Evolutionary conservation across 2,113 vertebrate species (phyloP).

Genomic region (Symphodus melops): DNA sequence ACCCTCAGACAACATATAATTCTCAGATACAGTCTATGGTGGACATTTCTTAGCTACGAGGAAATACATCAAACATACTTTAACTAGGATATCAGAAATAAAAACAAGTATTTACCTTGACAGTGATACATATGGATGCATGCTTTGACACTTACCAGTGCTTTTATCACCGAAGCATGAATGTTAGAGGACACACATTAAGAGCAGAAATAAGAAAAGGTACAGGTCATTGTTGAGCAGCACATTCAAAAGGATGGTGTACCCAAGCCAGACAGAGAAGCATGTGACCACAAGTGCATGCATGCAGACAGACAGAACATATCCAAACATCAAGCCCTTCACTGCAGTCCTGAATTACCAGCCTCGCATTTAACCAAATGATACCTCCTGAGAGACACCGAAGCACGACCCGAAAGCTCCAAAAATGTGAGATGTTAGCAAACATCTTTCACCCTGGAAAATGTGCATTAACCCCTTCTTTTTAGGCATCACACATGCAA

Average conservation of each 20-base stretch:
- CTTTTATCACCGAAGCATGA: conserved; percentile 69
- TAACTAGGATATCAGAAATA: not conserved
- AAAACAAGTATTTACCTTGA: not conserved
- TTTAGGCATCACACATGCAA: conserved; percentile 70
- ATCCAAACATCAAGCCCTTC: conserved; percentile 21
- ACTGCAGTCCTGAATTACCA: conserved; percentile 17
- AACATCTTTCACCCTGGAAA: conserved; percentile 12
- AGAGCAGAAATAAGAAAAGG: conserved; percentile 42
- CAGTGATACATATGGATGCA: conserved; percentile 4
- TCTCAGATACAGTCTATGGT: not conserved
- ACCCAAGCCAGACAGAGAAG: conserved; percentile 51
- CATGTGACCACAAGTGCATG: conserved; percentile 61
- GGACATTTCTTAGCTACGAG: not conserved
- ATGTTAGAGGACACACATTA: conserved; percentile 47
- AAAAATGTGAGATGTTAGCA: conserved; percentile 46
- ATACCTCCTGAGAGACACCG: conserved; percentile 29
- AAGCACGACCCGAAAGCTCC: conserved; percentile 21
- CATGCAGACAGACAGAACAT: conserved; percentile 31
- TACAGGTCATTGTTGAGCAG: conserved; percentile 35
- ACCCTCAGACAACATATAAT: not conserved
- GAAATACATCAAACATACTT: not conserved
- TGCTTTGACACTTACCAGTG: conserved; percentile 69
- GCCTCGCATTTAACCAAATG: conserved; percentile 21
- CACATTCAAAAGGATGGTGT: conserved; percentile 31
- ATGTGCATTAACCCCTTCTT: conserved; percentile 28